Base-by-base conservation (phyloP, 2,888 invertebrate species). In the Lathronympha strigana region DNA sequence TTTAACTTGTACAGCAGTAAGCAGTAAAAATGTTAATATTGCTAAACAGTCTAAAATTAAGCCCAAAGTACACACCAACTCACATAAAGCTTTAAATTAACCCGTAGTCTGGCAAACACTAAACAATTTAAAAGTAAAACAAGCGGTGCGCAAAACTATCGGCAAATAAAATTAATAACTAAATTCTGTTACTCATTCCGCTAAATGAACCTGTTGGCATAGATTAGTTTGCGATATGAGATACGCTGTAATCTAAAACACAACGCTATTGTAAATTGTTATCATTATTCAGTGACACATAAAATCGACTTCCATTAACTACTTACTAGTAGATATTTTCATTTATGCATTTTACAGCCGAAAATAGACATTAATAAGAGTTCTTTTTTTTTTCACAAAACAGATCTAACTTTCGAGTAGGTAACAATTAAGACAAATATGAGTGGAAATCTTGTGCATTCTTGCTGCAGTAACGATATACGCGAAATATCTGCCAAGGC, bases 151-250 rank as follows among this genome's bases (percentile, higher is more conserved):
- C 57, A 11, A 19, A 45, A 28, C 62, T 43, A 47, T 38, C 54
- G 23, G n/a, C 40, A 50, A 38, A 60, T 64, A 58, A 64, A 64
- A 64, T 64, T 60, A 64, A 60, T 64, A 60, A 60, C 58, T 53
- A 47, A 64, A 64, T 60, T 60, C 64, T 60, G 62, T 55, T 53
- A 63, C 68, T 69, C 66, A 69, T 69, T 69, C 61, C 49, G 40
- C 38, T 58, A 68, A 69, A 69, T 67, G 63, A 69, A 64, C 68
- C 38, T 15, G 15, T n/a, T n/a, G 13, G 6, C 6, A 23, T 4
- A 47, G 47, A 47, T 53, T 36, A 19, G 2, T 17, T 17, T 4
- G 17, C 6, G 15, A 17, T 17, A 17, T n/a, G 8, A 15, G 40
- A 40, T 17, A 38, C 15, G 13, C 5, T 5, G n/a, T n/a, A n/a